Evolutionary conservation across 2,113 vertebrate genomes (phyloP), one percentile per base, ranked within the genome.

Genomic region (Drymodes brunneopygia): DNA sequence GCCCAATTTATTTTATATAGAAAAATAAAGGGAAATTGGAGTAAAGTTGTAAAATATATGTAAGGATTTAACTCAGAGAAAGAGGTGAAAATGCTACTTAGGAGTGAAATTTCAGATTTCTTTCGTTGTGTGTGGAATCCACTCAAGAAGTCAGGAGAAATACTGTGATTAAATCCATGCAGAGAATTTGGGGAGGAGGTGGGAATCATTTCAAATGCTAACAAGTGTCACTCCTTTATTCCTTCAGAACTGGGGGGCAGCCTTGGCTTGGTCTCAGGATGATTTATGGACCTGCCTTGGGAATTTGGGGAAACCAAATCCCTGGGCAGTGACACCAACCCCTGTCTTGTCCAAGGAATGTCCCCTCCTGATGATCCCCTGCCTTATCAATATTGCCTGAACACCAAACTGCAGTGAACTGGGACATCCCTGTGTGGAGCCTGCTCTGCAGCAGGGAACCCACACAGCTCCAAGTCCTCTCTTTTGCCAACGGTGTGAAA

Each of bases 321-420:
- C 88, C 90, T 92, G 35, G 92, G 87, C 91, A 95, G 71, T 29
- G 90, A 8, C 70, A n/a, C 51, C 73, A 44, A 0, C 33, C 38
- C 51, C 54, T 15, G 45, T 3, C 71, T 19, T 33, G 47, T 72
- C 74, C 8, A 45, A 78, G 92, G 81, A 84, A 66, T 78, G 57
- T 29, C 74, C 38, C 38, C 38, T 38, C 38, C 60, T 17, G 48
- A 77, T 64, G n/a, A 10, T 79, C 88, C 87, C 91, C 96, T 88
- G 96, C 95, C 96, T 97, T 95, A 94, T 7, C 74, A 48, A 3
- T 51, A 88, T n/a, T 94, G 96, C 97, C 97, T 97, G 95, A 64
- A 61, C 95, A 29, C 5, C 92, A 60, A 93, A 86, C 90, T 83
- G 33, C 1, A 3, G 8, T 27, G 4, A 5, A 29, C 58, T 84